Percentiles rank a stretch among this genome's conserved stretches.
Evolutionary conservation across 2,797 vertebrate species (phyloP).

Genomic region (Malurus splendens): DNA sequence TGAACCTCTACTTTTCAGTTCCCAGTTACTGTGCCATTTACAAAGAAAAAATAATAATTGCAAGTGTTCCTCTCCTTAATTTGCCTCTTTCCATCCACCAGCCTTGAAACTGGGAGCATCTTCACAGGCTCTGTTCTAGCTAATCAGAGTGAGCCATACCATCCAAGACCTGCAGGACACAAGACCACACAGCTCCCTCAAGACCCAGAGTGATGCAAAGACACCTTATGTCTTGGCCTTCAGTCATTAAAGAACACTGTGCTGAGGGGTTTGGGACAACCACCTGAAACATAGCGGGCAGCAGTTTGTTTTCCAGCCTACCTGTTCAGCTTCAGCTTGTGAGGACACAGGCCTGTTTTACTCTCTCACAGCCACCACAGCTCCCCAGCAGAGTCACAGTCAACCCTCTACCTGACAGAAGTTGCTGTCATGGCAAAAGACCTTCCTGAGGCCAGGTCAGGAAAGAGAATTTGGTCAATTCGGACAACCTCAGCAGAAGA

Average conservation of each 20-base stretch:
- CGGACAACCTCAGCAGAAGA: not conserved
- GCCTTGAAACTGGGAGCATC: fast-evolving
- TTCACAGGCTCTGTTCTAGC: not conserved
- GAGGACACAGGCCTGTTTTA: fast-evolving
- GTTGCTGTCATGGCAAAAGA: not conserved
- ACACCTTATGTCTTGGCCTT: fast-evolving
- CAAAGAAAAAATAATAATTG: not conserved
- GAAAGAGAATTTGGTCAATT: not conserved
- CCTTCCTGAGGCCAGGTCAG: not conserved
- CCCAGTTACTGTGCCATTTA: not conserved
- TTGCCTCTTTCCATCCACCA: not conserved
- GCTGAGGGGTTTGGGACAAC: not conserved
- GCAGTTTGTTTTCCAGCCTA: not conserved
- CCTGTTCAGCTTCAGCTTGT: not conserved
- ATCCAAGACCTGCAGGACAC: not conserved
- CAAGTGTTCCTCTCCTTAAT: not conserved
- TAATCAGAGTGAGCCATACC: not conserved
- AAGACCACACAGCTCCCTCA: not conserved
- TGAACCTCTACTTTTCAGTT: not conserved
- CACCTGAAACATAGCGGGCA: not conserved
- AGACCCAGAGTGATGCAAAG: not conserved
- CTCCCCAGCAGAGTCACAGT: not conserved
- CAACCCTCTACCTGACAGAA: not conserved
- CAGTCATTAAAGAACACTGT: fast-evolving
- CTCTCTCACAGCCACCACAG: fast-evolving